Conservation (phyloP, 2,888 invertebrate species). For the Himalopsyche kuldschensis region DNA sequence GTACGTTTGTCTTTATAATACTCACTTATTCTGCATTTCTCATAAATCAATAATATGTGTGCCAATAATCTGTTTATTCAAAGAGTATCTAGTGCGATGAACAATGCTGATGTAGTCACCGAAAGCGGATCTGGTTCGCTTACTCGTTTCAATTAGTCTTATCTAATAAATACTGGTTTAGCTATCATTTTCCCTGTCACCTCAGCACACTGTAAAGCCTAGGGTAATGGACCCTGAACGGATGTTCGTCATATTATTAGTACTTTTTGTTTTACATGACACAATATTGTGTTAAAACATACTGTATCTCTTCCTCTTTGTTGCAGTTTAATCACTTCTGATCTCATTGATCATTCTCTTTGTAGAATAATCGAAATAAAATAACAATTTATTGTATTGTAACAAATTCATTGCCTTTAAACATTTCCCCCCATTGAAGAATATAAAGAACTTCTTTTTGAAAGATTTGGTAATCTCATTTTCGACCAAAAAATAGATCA, state of each 20-base stretch:
- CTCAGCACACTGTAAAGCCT: not conserved
- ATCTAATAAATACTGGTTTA: not conserved
- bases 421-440: no score
- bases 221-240: not conserved
- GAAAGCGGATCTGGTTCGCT: not conserved
- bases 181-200: not conserved
- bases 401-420: no score
- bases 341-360: no score
- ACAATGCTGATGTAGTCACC: not conserved
- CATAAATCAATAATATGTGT: not conserved
- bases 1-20: not conserved
- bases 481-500: no score
- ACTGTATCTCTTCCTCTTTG: no score
- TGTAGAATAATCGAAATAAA: no score
- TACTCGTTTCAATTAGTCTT: not conserved
- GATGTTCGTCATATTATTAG: not conserved
- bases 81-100: not conserved
- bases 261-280: not conserved
- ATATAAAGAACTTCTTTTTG: no score
- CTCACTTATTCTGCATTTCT: not conserved
- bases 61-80: not conserved
- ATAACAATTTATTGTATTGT: no score
- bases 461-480: no score
- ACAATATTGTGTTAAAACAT: not conserved
- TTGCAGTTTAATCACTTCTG: no score